Evolutionary conservation across 2,113 vertebrate species (phyloP).

Genomic region (Cygnus buccinator): DNA sequence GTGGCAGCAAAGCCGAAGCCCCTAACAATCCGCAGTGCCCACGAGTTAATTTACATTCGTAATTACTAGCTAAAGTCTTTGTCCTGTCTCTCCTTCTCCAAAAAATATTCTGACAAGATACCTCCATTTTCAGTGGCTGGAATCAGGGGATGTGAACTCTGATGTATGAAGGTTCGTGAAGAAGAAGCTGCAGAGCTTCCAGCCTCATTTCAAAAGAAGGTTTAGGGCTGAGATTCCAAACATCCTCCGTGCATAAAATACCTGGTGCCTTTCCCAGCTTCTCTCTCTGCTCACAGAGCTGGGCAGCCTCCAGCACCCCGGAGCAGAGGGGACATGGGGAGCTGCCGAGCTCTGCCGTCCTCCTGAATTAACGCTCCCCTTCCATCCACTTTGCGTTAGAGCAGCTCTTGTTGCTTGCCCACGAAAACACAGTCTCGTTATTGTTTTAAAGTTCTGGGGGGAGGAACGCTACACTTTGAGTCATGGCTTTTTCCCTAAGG

Average conservation of each 20-base stretch:
- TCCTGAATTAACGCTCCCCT: neutral
- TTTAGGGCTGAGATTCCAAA: neutral
- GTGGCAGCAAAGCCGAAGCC: neutral
- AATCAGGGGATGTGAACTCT: neutral
- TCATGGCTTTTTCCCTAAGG: neutral
- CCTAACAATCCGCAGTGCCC: neutral
- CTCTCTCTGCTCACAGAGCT: neutral
- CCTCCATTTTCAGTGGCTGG: neutral
- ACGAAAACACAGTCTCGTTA: neutral
- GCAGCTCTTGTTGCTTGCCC: neutral
- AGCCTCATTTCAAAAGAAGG: neutral
- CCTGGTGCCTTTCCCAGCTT: neutral
- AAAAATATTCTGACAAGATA: neutral
- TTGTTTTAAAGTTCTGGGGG: neutral
- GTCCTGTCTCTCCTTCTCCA: neutral
- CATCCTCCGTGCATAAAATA: neutral
- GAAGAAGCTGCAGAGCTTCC: neutral
- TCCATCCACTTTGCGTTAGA: neutral
- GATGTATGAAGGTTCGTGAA: neutral
- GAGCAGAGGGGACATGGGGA: rapidly evolving
- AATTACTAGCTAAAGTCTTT: neutral
- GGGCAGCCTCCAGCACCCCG: neutral
- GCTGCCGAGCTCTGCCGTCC: neutral
- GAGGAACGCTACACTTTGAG: neutral
- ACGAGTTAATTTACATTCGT: neutral